A percentile compares a stretch with the other conserved stretches of the same genome.
phyloP scores from a whole-genome alignment of 2,113 vertebrate genomes.

The Oxyruncus cristatus region DNA sequence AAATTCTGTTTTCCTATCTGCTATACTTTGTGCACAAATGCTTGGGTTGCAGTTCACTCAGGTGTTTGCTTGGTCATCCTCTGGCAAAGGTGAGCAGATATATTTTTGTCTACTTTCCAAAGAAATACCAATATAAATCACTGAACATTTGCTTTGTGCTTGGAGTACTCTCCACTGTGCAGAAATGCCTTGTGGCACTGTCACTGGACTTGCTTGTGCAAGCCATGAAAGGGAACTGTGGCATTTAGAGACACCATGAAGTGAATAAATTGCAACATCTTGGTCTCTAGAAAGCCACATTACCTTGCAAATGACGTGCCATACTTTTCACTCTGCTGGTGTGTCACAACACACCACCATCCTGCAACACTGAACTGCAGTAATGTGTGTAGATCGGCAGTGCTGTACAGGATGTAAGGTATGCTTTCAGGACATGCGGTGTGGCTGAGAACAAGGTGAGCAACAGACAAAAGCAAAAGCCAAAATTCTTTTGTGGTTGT shows the following conservation, averaged over 20 bases:
- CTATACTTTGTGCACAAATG: not conserved
- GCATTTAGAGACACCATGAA: not conserved
- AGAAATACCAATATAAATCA: not conserved
- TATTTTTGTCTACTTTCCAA: not conserved
- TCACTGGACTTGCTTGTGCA: not conserved
- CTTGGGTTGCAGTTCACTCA: not conserved
- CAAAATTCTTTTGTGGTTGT: not conserved
- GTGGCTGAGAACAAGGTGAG: not conserved
- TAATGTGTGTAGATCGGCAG: rapidly evolving
- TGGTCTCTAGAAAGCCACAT: not conserved
- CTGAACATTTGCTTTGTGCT: not conserved
- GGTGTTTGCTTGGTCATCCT: not conserved
- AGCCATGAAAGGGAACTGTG: not conserved
- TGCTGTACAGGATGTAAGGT: not conserved
- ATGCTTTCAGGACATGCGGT: not conserved
- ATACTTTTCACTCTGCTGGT: not conserved
- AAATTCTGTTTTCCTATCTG: not conserved
- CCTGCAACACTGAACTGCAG: not conserved
- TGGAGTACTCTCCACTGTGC: not conserved
- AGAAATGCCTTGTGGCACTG: not conserved
- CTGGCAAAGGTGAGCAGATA: not conserved
- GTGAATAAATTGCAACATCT: not conserved
- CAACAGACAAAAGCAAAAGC: not conserved
- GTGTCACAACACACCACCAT: not conserved
- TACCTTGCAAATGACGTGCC: not conserved